A percentile compares a stretch with the other conserved stretches of the same genome.
Evolutionary conservation across 2,888 invertebrate species (phyloP).

Genomic region (Luffia ferchaultella): DNA sequence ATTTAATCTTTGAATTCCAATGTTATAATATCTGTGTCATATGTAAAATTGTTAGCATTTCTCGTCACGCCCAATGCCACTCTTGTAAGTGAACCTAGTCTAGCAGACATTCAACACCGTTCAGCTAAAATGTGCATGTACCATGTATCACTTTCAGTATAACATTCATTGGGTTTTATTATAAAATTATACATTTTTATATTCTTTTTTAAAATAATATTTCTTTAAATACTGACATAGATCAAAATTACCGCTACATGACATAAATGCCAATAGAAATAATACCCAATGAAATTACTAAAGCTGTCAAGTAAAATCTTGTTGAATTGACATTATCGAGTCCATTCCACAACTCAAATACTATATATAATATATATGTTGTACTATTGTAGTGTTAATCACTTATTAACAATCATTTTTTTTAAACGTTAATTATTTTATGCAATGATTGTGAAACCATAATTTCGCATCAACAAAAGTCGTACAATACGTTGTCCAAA

Average conservation of each 20-base stretch:
- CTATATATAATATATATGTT: too few species aligned
- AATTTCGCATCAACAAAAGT: too few species aligned
- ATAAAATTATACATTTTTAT: background rate
- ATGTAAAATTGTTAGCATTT: background rate
- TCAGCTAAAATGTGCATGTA: too few species aligned
- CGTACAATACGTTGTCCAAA: too few species aligned
- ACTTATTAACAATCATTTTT: too few species aligned
- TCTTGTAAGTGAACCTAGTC: background rate
- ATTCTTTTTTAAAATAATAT: background rate
- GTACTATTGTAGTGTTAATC: too few species aligned
- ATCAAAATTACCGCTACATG: too few species aligned
- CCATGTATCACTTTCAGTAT: background rate
- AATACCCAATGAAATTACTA: background rate
- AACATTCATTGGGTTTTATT: background rate
- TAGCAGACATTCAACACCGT: background rate
- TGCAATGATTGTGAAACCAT: too few species aligned
- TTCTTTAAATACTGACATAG: background rate
- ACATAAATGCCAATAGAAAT: too few species aligned
- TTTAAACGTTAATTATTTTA: too few species aligned
- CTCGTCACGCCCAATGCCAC: background rate
- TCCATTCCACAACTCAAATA: background rate
- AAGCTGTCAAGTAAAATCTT: background rate
- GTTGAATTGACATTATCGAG: background rate
- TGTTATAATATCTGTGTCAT: conserved; percentile 49
- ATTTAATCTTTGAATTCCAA: conserved; percentile 57